Evolutionary conservation across 2,888 invertebrate species (phyloP).

Genomic region (Thereva nobilitata): DNA sequence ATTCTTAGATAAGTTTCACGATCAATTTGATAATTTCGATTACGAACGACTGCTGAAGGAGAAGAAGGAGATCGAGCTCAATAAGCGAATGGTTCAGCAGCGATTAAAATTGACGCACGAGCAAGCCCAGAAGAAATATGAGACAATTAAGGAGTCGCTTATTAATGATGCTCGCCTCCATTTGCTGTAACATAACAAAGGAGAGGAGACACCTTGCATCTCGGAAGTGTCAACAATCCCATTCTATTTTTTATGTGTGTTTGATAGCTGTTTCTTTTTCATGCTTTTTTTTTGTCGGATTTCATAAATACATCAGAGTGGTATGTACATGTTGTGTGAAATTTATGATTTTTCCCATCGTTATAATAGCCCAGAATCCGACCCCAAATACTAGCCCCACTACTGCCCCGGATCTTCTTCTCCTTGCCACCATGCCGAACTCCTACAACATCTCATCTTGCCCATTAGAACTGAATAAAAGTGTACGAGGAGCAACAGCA

Average conservation of each 20-base stretch:
- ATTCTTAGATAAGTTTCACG: slow-evolving; percentile 54
- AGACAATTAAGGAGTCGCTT: slow-evolving; percentile 51
- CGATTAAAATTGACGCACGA: slow-evolving; percentile 54
- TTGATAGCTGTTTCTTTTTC: slow-evolving; percentile 16
- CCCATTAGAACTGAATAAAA: slow-evolving; percentile 43
- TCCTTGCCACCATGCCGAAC: background rate
- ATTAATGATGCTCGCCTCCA: slow-evolving; percentile 51
- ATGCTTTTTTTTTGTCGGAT: slow-evolving; percentile 18
- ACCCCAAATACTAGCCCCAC: background rate
- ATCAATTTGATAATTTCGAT: slow-evolving; percentile 54
- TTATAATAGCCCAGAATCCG: slow-evolving; percentile 28
- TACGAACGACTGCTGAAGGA: slow-evolving; percentile 53
- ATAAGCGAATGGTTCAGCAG: slow-evolving; percentile 57
- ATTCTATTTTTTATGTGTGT: slow-evolving; percentile 17
- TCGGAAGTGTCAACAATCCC: slow-evolving; percentile 12
- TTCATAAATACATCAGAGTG: background rate
- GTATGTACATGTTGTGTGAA: slow-evolving; percentile 37
- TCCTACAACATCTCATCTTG: slow-evolving; percentile 36
- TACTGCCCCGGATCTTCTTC: background rate
- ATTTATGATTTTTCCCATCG: slow-evolving; percentile 42
- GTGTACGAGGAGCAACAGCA: slow-evolving; percentile 31
- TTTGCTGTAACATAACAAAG: slow-evolving; percentile 39
- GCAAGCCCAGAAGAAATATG: slow-evolving; percentile 55
- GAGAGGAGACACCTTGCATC: background rate
- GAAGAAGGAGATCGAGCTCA: slow-evolving; percentile 52